Conservation (phyloP, 1,140 invertebrate genomes). For the Anthonomus grandis region DNA sequence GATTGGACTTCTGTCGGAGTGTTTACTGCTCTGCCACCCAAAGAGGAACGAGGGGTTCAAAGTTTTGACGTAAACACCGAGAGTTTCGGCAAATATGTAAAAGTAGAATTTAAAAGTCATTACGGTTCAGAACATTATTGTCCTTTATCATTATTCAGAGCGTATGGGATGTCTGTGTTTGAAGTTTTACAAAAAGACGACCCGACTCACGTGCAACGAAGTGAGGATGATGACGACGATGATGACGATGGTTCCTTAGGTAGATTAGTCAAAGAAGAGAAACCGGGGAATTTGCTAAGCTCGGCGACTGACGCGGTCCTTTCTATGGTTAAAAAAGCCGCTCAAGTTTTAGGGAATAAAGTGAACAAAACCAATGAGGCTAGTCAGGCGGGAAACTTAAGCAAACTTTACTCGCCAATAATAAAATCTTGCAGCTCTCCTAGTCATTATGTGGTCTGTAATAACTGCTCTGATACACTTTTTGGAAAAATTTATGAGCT, state of each 20-base stretch:
- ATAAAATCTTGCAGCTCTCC: conserved; percentile 57
- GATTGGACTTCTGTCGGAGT: conserved; percentile 89
- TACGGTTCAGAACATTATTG: conserved; percentile 97
- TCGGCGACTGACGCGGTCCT: conserved; percentile 81
- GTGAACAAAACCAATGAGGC: conserved; percentile 53
- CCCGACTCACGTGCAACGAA: conserved; percentile 50
- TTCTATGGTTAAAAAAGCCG: conserved; percentile 85
- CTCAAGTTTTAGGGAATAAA: conserved; percentile 72
- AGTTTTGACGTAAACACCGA: conserved; percentile 75
- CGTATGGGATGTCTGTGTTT: conserved; percentile 88
- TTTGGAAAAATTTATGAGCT: conserved; percentile 61
- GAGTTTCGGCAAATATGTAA: conserved; percentile 92
- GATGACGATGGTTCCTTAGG: conserved; percentile 53
- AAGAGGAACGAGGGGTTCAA: conserved; percentile 84
- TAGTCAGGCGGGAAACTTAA: conserved; percentile 33
- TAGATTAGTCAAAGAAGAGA: background rate
- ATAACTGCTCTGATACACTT: conserved; percentile 64
- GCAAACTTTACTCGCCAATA: conserved; percentile 36
- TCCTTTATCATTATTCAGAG: conserved; percentile 87
- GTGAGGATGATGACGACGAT: conserved; percentile 63
- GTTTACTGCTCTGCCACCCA: conserved; percentile 81
- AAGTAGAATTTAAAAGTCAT: conserved; percentile 87
- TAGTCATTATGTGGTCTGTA: conserved; percentile 66
- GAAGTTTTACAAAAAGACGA: conserved; percentile 81
- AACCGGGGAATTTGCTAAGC: conserved; percentile 70